Conservation (phyloP, 2,113 vertebrate genomes). For the Spheniscus mendiculus region DNA sequence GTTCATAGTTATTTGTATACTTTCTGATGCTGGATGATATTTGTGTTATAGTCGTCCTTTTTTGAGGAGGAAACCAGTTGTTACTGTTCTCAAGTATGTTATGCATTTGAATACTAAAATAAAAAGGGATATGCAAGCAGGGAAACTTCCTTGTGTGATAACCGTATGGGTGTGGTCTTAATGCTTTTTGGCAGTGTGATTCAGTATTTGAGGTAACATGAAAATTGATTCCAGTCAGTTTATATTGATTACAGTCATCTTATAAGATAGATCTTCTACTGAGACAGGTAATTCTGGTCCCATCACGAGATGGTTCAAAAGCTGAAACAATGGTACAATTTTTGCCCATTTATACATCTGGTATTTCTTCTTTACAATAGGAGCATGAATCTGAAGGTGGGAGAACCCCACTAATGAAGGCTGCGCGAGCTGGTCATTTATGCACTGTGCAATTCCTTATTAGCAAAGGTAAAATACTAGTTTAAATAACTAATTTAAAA, state of each 20-base stretch:
- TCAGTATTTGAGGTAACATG: background rate
- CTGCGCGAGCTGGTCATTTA: constrained; percentile 95
- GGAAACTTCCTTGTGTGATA: background rate
- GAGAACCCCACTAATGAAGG: constrained; percentile 97
- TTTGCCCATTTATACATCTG: background rate
- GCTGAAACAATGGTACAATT: background rate
- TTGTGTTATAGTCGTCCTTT: background rate
- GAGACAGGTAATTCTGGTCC: background rate
- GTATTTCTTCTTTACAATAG: constrained; percentile 70
- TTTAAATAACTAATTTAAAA: background rate
- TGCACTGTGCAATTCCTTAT: constrained; percentile 99
- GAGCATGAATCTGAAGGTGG: constrained; percentile 99
- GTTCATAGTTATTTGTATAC: background rate
- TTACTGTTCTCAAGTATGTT: background rate
- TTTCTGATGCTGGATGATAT: background rate
- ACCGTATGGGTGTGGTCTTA: background rate
- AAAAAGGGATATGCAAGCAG: background rate
- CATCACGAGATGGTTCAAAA: background rate
- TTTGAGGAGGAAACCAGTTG: background rate
- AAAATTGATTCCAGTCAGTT: background rate
- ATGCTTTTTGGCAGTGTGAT: background rate
- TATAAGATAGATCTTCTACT: background rate
- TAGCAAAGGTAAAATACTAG: constrained; percentile 88
- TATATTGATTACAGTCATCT: background rate
- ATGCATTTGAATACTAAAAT: background rate